phyloP scores from a whole-genome alignment of 2,113 vertebrate species.

The Aspiorhynchus laticeps region DNA sequence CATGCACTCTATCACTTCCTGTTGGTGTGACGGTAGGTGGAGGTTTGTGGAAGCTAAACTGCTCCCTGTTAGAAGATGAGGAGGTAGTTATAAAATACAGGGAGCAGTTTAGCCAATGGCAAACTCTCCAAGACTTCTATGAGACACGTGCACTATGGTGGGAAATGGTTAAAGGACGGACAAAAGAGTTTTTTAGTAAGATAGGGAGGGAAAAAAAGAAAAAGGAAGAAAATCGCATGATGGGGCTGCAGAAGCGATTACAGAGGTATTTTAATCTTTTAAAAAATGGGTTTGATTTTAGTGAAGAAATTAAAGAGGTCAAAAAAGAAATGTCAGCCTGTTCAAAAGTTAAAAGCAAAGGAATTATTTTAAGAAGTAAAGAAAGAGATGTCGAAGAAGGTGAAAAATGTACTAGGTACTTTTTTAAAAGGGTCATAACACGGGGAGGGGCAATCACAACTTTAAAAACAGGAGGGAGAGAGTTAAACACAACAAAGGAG shows the following conservation, averaged over 20 bases:
- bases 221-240: slow-evolving; percentile 15
- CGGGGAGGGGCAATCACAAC: too few relatives aligned
- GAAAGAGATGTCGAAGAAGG: too few relatives aligned
- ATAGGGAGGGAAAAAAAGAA: slow-evolving; percentile 1
- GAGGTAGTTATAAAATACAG: not conserved
- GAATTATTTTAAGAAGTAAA: slow-evolving; percentile 30
- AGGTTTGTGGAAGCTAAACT: slow-evolving; percentile 51
- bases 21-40: slow-evolving; percentile 8
- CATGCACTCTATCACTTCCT: slow-evolving; percentile 20
- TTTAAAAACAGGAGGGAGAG: too few relatives aligned
- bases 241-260: slow-evolving; percentile 45
- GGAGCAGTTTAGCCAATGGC: slow-evolving; percentile 17
- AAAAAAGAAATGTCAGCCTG: not conserved
- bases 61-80: slow-evolving; percentile 25
- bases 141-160: slow-evolving; percentile 43
- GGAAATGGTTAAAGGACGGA: slow-evolving; percentile 41
- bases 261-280: slow-evolving; percentile 31
- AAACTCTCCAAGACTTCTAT: slow-evolving; percentile 10
- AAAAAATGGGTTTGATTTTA: slow-evolving; percentile 30
- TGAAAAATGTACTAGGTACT: too few relatives aligned
- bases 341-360: too few relatives aligned
- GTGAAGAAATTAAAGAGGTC: slow-evolving; percentile 14
- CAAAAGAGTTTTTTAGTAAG: slow-evolving; percentile 5
- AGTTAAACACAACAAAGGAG: too few relatives aligned
- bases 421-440: too few relatives aligned